Evolutionary conservation across 2,113 vertebrate genomes (phyloP), one percentile per base, ranked within the genome.

Genomic region (Pollimyrus isidori): DNA sequence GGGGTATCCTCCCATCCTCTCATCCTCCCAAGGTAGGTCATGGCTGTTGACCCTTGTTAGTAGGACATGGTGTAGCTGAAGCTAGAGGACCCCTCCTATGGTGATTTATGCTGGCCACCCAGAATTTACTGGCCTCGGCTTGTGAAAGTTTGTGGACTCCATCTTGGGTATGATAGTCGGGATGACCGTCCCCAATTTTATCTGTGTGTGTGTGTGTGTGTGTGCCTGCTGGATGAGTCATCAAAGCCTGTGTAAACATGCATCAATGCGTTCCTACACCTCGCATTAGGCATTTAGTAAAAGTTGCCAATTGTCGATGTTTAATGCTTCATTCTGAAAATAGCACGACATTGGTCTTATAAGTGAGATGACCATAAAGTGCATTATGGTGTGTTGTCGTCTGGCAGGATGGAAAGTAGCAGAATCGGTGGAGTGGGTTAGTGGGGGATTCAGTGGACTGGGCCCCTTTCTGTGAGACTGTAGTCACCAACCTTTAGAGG

Each of bases 191-290:
- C 85, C 62, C 10, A 26, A 19, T 23, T 23, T 52, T 46, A 13
- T 65, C n/a, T 10, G 1, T 30, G 9, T 23, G 48, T 26, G 48
- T 26, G 53, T 84, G 56, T 58, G 56, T 62, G 56, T 50, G 49
- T 53, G 52, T 3, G 17, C 84, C 5, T 6, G 5, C 87, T 17
- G 89, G 45, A 49, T 91, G 91, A 91, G 82, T 90, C 91, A 91
- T 88, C 91, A 91, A 90, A 91, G 65, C 76, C 83, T 87, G 87
- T 91, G 85, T 53, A 89, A 87, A 91, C 88, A 69, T 83, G 89
- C 88, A 50, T 87, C 85, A 65, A 89, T 52, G 76, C 58, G 1
- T 42, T 15, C 35, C 30, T 80, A 39, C 73, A 39, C 73, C 35
- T 80, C 35, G 15, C 35, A 39, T 80, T 17, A 42, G 4, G 7